These are phyloP conservation scores for Volucella inflata DNA, from an alignment of 2,888 invertebrate species.

Conservation along the genomic window DNA sequence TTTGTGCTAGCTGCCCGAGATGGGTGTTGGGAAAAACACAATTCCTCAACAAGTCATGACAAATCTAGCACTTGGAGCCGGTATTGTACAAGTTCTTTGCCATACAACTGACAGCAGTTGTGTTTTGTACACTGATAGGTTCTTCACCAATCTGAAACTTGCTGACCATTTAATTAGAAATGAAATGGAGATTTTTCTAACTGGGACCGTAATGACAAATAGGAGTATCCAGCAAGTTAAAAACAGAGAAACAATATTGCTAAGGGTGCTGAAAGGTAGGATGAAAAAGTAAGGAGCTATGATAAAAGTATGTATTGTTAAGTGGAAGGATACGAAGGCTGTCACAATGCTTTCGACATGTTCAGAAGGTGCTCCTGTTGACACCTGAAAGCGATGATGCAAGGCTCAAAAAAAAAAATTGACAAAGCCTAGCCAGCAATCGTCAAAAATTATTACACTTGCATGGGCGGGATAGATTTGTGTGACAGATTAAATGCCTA, in stretches of 20 bases:
- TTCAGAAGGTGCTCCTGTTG: background rate
- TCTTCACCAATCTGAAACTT: slow-evolving; percentile 22
- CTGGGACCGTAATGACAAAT: too few relatives aligned
- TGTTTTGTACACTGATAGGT: slow-evolving; percentile 67
- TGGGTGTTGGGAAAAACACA: slow-evolving; percentile 78
- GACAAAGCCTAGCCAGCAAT: slow-evolving; percentile 1
- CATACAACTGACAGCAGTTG: slow-evolving; percentile 65
- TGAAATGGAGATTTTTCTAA: background rate
- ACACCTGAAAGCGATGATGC: too few relatives aligned
- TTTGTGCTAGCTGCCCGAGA: slow-evolving; percentile 78
- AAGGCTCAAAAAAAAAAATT: too few relatives aligned
- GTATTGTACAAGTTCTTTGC: slow-evolving; percentile 46
- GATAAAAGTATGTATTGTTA: background rate
- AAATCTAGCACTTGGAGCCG: slow-evolving; percentile 31
- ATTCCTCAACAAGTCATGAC: slow-evolving; percentile 38
- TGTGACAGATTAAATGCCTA: background rate
- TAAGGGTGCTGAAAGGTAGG: too few relatives aligned
- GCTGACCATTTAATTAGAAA: background rate
- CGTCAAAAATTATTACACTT: slow-evolving; percentile 16
- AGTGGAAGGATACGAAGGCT: slow-evolving; percentile 9
- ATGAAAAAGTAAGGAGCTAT: background rate
- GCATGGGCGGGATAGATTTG: slow-evolving; percentile 19
- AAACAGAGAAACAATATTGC: too few relatives aligned
- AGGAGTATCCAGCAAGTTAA: too few relatives aligned
- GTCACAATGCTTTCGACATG: background rate